These are phyloP conservation scores for Sericinus montela DNA, from an alignment of 2,888 invertebrate species.

Conservation along the genomic window DNA sequence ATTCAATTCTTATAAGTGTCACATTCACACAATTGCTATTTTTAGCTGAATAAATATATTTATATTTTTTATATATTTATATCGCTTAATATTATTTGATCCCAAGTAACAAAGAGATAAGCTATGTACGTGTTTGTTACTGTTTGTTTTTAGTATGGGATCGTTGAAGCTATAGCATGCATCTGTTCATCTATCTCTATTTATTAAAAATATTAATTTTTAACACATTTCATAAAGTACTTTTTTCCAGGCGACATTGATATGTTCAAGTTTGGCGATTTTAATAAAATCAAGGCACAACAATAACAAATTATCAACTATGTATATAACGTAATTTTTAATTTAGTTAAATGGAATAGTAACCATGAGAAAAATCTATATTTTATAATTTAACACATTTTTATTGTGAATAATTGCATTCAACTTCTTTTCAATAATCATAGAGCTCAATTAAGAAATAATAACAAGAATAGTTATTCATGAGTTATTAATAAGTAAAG, in stretches of 20 bases:
- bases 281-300: slow-evolving; percentile 61
- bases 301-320: slow-evolving; percentile 38
- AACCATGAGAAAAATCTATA: too few species aligned
- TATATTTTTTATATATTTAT: slow-evolving; percentile 12
- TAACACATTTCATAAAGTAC: slow-evolving; percentile 1
- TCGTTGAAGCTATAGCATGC: slow-evolving; percentile 2
- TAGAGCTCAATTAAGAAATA: too few species aligned
- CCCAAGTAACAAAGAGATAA: slow-evolving; percentile 29
- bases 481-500: too few species aligned
- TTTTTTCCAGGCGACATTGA: slow-evolving; percentile 47
- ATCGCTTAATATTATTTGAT: slow-evolving; percentile 29
- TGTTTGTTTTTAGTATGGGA: slow-evolving; percentile 8
- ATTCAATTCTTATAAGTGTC: too few species aligned
- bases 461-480: too few species aligned
- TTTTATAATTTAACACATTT: too few species aligned
- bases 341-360: too few species aligned
- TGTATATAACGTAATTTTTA: background rate
- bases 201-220: background rate
- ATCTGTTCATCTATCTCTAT: slow-evolving; percentile 3
- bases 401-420: too few species aligned
- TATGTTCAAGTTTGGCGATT: slow-evolving; percentile 66
- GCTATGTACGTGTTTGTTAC: background rate
- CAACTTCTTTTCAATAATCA: too few species aligned
- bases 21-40: background rate
- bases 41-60: slow-evolving; percentile 10